These are phyloP conservation scores for Zoanthus sansibaricus DNA, from an alignment of 92 coral and sea anemone species.

Conservation along the genomic window DNA sequence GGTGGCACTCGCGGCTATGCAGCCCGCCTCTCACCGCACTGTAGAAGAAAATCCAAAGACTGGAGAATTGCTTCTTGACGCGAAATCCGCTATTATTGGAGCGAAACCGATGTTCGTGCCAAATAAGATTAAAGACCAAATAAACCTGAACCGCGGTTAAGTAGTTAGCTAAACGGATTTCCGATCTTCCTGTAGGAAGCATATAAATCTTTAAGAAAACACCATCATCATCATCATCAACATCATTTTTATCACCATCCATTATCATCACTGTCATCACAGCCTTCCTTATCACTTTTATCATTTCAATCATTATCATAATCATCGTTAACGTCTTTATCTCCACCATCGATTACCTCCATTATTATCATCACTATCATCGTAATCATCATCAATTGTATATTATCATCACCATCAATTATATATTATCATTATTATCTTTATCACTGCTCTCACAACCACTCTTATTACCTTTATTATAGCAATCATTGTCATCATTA, in stretches of 20 bases:
- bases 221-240: not conserved
- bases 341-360: not conserved
- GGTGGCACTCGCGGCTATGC: slow-evolving; percentile 85
- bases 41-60: slow-evolving; percentile 15
- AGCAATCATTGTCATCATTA: not conserved
- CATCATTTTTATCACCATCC: not conserved
- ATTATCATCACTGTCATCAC: not conserved
- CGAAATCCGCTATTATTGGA: slow-evolving; percentile 78
- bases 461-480: not conserved
- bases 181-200: not conserved
- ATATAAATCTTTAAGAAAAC: not conserved
- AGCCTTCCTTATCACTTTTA: not conserved
- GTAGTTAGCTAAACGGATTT: not conserved
- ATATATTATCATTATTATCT: not conserved
- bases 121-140: slow-evolving; percentile 87
- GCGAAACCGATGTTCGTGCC: slow-evolving; percentile 93
- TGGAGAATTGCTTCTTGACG: slow-evolving; percentile 60
- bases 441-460: not conserved
- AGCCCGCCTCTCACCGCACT: slow-evolving; percentile 52
- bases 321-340: not conserved
- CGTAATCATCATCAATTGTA: not conserved
- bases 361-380: not conserved
- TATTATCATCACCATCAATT: not conserved
- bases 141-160: slow-evolving; percentile 56
- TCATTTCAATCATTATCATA: not conserved